These are phyloP conservation scores for Pocillopora meandrina DNA, from an alignment of 92 coral and sea anemone species.

Conservation along the genomic window DNA sequence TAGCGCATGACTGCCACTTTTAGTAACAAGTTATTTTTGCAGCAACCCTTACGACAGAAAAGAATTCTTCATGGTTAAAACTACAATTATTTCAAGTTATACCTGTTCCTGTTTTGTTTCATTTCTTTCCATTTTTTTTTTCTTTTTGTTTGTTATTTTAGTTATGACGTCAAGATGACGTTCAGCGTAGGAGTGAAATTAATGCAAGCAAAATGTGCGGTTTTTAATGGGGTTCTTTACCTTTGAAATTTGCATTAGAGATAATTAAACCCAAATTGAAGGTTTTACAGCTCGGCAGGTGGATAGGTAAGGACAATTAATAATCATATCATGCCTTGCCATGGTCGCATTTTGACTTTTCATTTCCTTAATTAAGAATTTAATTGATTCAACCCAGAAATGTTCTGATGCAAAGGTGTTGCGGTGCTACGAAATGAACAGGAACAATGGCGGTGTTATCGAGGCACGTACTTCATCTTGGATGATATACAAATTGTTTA, in stretches of 20 bases:
- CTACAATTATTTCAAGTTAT: background rate
- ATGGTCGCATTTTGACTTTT: background rate
- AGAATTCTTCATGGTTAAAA: background rate
- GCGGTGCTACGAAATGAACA: too few relatives aligned
- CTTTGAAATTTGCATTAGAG: constrained; percentile 6
- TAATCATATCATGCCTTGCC: too few relatives aligned
- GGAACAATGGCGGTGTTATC: too few relatives aligned
- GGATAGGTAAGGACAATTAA: background rate
- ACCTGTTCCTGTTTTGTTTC: background rate
- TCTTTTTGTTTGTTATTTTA: too few relatives aligned
- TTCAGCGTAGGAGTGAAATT: constrained; percentile 32
- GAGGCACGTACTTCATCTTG: too few relatives aligned
- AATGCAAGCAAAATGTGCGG: constrained; percentile 15
- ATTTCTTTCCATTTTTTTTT: too few relatives aligned
- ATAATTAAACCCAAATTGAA: constrained; percentile 14
- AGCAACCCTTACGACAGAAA: background rate
- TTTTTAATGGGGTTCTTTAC: constrained; percentile 25
- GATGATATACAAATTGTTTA: too few relatives aligned
- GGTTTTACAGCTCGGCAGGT: background rate
- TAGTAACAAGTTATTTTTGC: background rate
- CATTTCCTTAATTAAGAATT: background rate
- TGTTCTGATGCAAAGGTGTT: too few relatives aligned
- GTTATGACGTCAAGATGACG: constrained; percentile 24
- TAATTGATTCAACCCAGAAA: too few relatives aligned
- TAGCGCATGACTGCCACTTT: background rate